Evolutionary conservation across 2,888 invertebrate species (phyloP).

Genomic region (Argyresthia albistria): DNA sequence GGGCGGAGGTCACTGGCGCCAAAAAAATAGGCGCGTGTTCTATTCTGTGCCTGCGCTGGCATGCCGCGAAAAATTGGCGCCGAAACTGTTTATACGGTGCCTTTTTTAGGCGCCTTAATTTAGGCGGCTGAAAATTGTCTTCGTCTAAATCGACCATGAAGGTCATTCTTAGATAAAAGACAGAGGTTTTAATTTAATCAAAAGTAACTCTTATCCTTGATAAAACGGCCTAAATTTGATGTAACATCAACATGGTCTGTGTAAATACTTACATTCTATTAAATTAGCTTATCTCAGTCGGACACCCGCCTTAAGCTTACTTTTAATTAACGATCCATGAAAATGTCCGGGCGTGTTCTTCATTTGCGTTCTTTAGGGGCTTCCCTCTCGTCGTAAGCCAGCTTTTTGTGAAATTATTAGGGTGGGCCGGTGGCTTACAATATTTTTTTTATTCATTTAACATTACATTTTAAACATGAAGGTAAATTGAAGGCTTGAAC

Average conservation of each 20-base stretch:
- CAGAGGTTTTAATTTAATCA: background rate
- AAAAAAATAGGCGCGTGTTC: too few species aligned
- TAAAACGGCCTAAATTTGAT: background rate
- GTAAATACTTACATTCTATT: slow-evolving; percentile 12
- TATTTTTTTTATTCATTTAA: slow-evolving; percentile 10
- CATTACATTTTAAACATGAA: too few species aligned
- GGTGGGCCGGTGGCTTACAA: slow-evolving; percentile 3
- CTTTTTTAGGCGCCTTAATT: too few species aligned
- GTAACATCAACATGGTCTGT: slow-evolving; percentile 1
- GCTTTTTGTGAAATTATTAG: background rate
- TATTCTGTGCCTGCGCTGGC: too few species aligned
- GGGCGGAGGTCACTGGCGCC: too few species aligned
- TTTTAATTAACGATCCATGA: slow-evolving; percentile 6
- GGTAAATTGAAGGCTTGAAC: too few species aligned
- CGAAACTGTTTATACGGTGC: too few species aligned
- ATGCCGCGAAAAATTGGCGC: too few species aligned
- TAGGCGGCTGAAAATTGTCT: too few species aligned
- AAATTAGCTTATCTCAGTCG: slow-evolving; percentile 16
- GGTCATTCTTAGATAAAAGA: background rate
- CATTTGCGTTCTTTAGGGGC: background rate
- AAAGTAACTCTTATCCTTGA: background rate
- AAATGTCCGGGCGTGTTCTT: background rate
- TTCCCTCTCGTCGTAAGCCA: too few species aligned
- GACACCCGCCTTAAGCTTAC: slow-evolving; percentile 13
- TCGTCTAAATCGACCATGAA: too few species aligned